Base-by-base conservation (phyloP, 1,140 invertebrate species). In the Calephelis nemesis region DNA sequence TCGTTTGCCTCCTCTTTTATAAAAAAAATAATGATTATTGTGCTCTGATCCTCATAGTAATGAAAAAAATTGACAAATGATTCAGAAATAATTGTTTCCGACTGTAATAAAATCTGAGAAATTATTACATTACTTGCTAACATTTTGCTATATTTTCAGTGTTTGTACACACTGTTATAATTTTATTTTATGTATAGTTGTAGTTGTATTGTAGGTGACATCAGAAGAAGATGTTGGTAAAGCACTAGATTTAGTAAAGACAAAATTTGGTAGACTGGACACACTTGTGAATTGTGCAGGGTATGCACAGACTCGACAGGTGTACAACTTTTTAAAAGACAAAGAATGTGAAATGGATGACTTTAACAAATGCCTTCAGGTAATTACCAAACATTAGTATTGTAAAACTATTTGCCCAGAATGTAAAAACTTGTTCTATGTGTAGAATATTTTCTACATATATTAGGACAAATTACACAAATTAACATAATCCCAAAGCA, bases 211-310 rank as follows among this genome's bases (percentile, higher is more conserved):
- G 73, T 78, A 98, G 96, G 95, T 98, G 5, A 96, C 96, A 47
- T 96, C 95, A 58, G 96, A 98, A 90, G 88, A 92, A 65, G 97
- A 99, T 92, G 95, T 99, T 0, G 92, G 88, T 30, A 94, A 94
- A 69, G 97, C 97, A 6, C 68, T 99, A 40, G 85, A 95, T 11
- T 69, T 94, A 13, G 94, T 95, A 1, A 96, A 96, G 85, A 90
- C 95, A 0, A 96, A 97, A 74, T 99, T 98, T 92, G 96, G 97
- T 0, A 93, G 94, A 71, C 85, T 99, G 5, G 95, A 99, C 88
- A 94, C 95, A 50, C 91, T 96, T 9, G 96, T 99, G 0, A 99
- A 99, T 87, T 99, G 99, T 93, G 99, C 99, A 15, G 99, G 99
- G 15, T 96, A 98, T 72, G 97, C 95, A 0, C 93, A 96, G 11